These are phyloP conservation scores for Ondatra zibethicus DNA, from an alignment of 2,113 vertebrate species.

Conservation along the genomic window DNA sequence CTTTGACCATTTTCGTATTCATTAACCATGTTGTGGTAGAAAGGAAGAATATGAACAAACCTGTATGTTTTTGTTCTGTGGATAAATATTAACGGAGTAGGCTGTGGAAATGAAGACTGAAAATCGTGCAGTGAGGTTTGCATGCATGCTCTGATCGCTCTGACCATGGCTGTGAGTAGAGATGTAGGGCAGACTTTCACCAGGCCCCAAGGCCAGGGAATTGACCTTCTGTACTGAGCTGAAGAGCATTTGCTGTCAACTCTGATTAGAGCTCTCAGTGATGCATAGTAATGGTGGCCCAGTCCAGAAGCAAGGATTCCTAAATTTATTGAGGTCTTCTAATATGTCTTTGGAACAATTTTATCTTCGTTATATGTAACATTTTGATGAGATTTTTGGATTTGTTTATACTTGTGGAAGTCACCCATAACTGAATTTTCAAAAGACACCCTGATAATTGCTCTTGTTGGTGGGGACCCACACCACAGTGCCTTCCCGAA, in stretches of 20 bases:
- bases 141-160: not conserved
- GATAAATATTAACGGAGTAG: not conserved
- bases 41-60: conserved; percentile 22
- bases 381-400: conserved; percentile 39
- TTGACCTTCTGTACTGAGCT: not conserved
- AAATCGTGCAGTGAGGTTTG: not conserved
- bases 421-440: not conserved
- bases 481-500: not conserved
- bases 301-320: not conserved
- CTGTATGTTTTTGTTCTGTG: not conserved
- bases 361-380: not conserved
- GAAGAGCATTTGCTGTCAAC: not conserved
- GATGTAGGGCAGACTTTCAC: not conserved
- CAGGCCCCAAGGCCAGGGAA: not conserved
- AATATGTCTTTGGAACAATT: not conserved
- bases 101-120: conserved; percentile 17
- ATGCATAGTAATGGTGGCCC: not conserved
- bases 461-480: not conserved
- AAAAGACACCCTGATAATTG: not conserved
- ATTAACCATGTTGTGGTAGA: not conserved
- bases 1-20: not conserved
- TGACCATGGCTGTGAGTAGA: not conserved
- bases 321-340: not conserved
- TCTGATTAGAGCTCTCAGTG: not conserved
- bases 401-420: conserved; percentile 27